Conservation (phyloP, 2,113 vertebrate genomes). For the Carlito syrichta region DNA sequence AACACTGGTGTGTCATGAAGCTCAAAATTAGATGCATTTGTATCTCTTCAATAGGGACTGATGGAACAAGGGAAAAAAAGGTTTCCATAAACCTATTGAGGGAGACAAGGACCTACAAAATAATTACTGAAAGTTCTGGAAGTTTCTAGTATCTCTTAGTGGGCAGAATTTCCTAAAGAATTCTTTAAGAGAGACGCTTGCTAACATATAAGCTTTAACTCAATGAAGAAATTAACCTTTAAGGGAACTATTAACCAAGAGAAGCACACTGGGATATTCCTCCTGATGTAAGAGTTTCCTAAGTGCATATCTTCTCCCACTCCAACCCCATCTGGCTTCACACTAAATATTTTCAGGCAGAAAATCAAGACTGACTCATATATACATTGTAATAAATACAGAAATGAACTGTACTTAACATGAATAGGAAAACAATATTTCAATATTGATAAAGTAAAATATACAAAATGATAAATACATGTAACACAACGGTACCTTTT, state of each 20-base stretch:
- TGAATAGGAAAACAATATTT: slow-evolving; percentile 23
- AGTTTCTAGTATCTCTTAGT: not conserved
- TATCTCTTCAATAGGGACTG: not conserved
- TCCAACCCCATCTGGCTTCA: not conserved
- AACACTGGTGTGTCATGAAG: not conserved
- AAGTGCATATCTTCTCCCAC: not conserved
- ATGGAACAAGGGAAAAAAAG: not conserved
- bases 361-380: not conserved
- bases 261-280: not conserved
- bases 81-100: not conserved
- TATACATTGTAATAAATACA: not conserved
- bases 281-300: not conserved
- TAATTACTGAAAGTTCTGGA: not conserved
- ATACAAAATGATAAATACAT: not conserved
- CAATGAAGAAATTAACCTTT: not conserved
- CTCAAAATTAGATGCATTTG: not conserved
- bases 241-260: not conserved
- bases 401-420: not conserved
- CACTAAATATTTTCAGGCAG: not conserved
- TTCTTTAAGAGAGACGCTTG: not conserved
- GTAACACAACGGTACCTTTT: not conserved
- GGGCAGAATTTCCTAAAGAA: not conserved
- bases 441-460: not conserved
- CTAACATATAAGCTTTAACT: not conserved
- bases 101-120: not conserved